Conservation (phyloP, 2,113 vertebrate genomes). For the Grallaria varia region DNA sequence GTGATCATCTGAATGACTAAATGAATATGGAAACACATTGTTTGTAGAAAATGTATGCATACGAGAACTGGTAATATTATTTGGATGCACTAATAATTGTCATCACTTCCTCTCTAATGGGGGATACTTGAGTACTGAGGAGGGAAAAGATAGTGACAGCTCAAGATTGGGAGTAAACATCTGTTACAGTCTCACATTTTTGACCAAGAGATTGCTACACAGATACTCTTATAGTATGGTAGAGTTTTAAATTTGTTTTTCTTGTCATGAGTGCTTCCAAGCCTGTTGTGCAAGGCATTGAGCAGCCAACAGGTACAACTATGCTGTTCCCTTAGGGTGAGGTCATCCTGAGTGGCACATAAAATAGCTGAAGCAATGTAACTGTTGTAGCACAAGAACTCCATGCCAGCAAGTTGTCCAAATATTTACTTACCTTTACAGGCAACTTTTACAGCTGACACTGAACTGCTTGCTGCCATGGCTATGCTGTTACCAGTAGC, state of each 20-base stretch:
- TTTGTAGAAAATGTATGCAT: background rate
- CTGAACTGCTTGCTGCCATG: slow-evolving; percentile 14
- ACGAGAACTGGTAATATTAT: background rate
- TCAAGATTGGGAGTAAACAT: background rate
- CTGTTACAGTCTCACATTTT: background rate
- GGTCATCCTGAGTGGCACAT: background rate
- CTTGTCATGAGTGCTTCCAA: background rate
- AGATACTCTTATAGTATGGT: background rate
- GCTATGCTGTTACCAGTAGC: background rate
- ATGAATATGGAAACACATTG: background rate
- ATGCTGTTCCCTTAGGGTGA: background rate
- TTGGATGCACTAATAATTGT: background rate
- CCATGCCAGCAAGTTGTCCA: slow-evolving; percentile 43
- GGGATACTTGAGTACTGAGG: background rate
- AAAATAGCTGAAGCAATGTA: background rate
- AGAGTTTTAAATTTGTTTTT: background rate
- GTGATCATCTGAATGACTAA: background rate
- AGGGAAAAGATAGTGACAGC: background rate
- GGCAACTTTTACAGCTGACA: slow-evolving; percentile 8
- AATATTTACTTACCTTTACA: slow-evolving; percentile 55
- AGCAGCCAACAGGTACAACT: background rate
- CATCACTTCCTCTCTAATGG: background rate
- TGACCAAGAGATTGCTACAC: background rate
- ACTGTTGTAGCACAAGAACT: background rate
- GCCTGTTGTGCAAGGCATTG: background rate